phyloP scores from a whole-genome alignment of 2,797 vertebrate genomes.

The Amblyraja radiata region DNA sequence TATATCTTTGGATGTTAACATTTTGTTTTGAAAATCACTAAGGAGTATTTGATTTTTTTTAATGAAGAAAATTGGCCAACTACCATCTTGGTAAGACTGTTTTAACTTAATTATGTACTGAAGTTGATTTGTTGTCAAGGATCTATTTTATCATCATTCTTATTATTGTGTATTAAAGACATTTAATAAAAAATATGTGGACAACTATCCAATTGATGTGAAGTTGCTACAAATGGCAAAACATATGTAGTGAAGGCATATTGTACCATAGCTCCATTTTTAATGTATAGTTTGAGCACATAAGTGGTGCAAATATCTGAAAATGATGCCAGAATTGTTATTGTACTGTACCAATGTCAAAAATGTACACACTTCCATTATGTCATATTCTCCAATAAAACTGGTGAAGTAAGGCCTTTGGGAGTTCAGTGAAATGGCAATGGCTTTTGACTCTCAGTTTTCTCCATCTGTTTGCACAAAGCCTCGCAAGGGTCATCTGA shows the following conservation, averaged over 20 bases:
- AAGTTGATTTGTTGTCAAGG: background rate
- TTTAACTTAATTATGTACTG: too few relatives aligned
- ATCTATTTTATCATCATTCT: background rate
- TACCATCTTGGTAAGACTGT: background rate
- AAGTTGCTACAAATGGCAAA: background rate
- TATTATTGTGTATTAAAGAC: background rate
- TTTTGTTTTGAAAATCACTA: background rate
- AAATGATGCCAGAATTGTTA: background rate
- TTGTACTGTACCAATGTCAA: background rate
- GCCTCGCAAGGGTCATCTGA: too few relatives aligned
- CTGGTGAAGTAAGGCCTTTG: too few relatives aligned
- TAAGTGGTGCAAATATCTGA: too few relatives aligned
- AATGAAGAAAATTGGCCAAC: background rate
- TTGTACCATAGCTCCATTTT: too few relatives aligned
- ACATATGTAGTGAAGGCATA: background rate
- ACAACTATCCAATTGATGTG: background rate
- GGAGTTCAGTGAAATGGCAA: too few relatives aligned
- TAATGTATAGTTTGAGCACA: too few relatives aligned
- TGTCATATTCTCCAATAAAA: too few relatives aligned
- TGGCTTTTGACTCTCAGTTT: too few relatives aligned
- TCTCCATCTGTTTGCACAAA: too few relatives aligned
- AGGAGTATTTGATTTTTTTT: background rate
- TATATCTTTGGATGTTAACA: background rate
- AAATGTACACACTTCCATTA: background rate
- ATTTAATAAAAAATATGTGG: background rate